phyloP scores from a whole-genome alignment of 2,888 invertebrate species.

The Plebejus anna region DNA sequence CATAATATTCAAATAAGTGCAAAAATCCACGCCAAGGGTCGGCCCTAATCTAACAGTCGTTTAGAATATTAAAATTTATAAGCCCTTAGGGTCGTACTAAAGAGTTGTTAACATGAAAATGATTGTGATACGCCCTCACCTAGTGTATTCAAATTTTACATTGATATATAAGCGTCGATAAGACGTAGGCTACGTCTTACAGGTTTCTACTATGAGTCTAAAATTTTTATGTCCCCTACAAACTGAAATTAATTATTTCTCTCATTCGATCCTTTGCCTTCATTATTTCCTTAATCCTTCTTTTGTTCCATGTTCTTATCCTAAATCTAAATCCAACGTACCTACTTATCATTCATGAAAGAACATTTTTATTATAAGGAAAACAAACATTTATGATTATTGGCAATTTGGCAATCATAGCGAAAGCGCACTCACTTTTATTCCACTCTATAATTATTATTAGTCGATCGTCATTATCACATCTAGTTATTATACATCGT shows the following conservation, averaged over 20 bases:
- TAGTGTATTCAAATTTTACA: conserved; percentile 31
- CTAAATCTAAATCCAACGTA: no score
- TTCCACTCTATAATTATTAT: not conserved
- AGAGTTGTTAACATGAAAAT: conserved; percentile 76
- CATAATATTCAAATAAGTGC: conserved; percentile 70
- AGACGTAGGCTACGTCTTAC: not conserved
- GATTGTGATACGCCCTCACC: conserved; percentile 52
- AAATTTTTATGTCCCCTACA: not conserved
- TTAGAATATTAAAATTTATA: conserved; percentile 68
- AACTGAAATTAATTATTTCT: no score
- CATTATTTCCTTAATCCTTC: no score
- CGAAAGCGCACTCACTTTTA: not conserved
- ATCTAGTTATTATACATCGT: conserved; percentile 28
- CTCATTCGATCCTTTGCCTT: no score
- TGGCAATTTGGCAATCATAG: no score
- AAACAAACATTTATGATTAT: no score
- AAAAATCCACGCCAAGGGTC: conserved; percentile 49
- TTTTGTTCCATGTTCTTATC: no score
- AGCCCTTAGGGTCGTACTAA: conserved; percentile 51
- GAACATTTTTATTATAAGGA: no score
- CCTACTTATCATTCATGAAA: no score
- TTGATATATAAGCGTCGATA: not conserved
- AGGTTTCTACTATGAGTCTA: not conserved
- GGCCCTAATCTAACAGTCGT: conserved; percentile 58
- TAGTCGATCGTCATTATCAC: not conserved